These are phyloP conservation scores for Myathropa florea DNA, from an alignment of 2,888 invertebrate genomes.

Conservation along the genomic window DNA sequence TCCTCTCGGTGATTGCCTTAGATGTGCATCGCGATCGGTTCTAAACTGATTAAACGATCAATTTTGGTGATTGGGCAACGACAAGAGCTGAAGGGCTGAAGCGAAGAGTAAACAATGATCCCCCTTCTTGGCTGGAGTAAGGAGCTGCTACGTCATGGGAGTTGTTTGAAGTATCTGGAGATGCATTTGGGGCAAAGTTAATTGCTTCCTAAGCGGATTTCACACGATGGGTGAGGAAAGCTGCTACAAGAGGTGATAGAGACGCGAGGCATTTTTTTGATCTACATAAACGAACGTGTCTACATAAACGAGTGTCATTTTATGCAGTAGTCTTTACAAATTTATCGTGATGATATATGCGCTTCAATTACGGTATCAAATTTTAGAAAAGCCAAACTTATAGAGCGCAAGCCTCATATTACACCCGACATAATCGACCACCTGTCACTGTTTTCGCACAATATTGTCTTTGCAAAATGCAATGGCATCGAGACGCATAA, in stretches of 20 bases:
- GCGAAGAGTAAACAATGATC: not conserved
- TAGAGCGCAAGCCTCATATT: too few relatives aligned
- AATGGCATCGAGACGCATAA: too few relatives aligned
- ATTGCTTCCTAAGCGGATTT: not conserved
- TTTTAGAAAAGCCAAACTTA: too few relatives aligned
- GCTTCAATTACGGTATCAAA: too few relatives aligned
- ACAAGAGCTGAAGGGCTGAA: not conserved
- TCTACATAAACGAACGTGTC: too few relatives aligned
- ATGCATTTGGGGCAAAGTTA: not conserved
- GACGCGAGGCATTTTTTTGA: not conserved
- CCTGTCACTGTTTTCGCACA: too few relatives aligned
- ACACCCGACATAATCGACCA: too few relatives aligned
- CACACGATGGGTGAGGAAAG: not conserved
- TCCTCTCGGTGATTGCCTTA: not conserved
- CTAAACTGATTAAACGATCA: not conserved
- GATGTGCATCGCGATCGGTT: not conserved
- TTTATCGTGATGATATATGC: too few relatives aligned
- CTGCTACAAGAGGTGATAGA: not conserved
- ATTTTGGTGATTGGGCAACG: not conserved
- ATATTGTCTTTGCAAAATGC: too few relatives aligned
- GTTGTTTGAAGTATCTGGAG: not conserved
- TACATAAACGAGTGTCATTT: too few relatives aligned
- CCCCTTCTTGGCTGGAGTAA: not conserved
- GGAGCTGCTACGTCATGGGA: not conserved
- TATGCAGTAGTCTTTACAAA: too few relatives aligned